Evolutionary conservation across 2,113 vertebrate species (phyloP).

Genomic region (Alligator mississippiensis): DNA sequence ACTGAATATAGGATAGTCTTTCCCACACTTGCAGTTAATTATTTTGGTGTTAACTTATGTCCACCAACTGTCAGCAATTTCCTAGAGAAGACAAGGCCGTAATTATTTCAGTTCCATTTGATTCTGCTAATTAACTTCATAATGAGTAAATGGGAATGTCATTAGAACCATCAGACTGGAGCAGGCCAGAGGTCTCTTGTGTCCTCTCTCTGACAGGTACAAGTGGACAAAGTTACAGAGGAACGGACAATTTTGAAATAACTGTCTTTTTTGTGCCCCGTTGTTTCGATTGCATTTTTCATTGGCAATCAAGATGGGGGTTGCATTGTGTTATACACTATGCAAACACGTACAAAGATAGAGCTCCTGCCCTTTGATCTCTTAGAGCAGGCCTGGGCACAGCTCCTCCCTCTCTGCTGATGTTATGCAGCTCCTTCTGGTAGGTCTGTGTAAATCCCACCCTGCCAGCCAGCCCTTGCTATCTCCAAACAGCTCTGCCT

Average conservation of each 20-base stretch:
- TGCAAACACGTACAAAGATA: background rate
- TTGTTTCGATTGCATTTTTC: constrained; percentile 9
- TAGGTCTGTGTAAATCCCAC: background rate
- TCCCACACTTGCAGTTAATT: too few relatives aligned
- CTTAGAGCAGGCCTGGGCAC: background rate
- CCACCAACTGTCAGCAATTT: too few relatives aligned
- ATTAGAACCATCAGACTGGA: constrained; percentile 26
- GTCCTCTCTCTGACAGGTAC: background rate
- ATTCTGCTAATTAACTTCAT: constrained; percentile 29
- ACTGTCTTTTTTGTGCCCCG: too few relatives aligned
- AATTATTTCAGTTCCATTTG: constrained; percentile 32
- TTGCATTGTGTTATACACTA: background rate
- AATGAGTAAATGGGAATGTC: constrained; percentile 37
- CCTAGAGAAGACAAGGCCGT: constrained; percentile 1
- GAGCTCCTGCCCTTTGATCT: constrained; percentile 18
- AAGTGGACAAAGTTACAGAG: too few relatives aligned
- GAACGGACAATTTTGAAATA: too few relatives aligned
- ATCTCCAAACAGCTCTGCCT: background rate
- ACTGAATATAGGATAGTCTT: too few relatives aligned
- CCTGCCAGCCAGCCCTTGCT: background rate
- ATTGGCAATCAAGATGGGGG: constrained; percentile 8
- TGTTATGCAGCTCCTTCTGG: background rate
- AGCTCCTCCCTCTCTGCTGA: background rate
- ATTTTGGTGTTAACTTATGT: too few relatives aligned
- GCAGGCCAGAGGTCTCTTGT: constrained; percentile 47